A percentile compares a stretch with the other conserved stretches of the same genome.
These are phyloP conservation scores for Diarsia rubi DNA, from an alignment of 2,888 invertebrate genomes.

Conservation along the genomic window DNA sequence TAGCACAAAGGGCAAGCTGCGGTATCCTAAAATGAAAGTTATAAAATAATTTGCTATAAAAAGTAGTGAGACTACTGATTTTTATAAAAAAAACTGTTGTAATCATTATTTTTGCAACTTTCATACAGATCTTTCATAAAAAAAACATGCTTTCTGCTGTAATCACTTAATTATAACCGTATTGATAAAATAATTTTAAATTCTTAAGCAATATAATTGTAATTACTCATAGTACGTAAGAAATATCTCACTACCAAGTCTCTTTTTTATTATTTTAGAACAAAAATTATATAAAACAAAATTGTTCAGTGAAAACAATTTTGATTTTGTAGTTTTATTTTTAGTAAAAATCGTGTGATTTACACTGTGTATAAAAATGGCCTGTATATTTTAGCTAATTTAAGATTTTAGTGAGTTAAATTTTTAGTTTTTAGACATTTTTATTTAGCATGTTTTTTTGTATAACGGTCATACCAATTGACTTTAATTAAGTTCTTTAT, in stretches of 20 bases:
- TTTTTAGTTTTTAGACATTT: constrained; percentile 69
- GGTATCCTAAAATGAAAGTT: constrained; percentile 37
- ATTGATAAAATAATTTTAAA: constrained; percentile 75
- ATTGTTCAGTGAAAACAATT: constrained; percentile 53
- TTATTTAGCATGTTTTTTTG: constrained; percentile 71
- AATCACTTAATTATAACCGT: constrained; percentile 71
- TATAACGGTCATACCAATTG: constrained; percentile 76
- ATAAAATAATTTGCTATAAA: constrained; percentile 29
- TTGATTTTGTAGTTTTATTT: constrained; percentile 64
- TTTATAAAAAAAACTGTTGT: constrained; percentile 29
- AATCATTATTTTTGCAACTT: constrained; percentile 64
- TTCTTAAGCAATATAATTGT: constrained; percentile 85
- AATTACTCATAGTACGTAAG: constrained; percentile 76
- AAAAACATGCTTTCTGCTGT: constrained; percentile 71
- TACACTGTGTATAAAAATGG: constrained; percentile 79
- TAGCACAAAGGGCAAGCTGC: constrained; percentile 35
- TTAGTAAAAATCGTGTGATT: constrained; percentile 77
- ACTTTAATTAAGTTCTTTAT: constrained; percentile 75
- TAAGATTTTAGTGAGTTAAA: constrained; percentile 69
- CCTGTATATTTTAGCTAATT: constrained; percentile 86
- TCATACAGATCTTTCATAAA: constrained; percentile 50
- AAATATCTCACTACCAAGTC: constrained; percentile 73
- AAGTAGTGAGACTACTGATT: constrained; percentile 57
- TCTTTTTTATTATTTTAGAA: constrained; percentile 69
- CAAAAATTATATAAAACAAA: constrained; percentile 47